Base-by-base conservation (phyloP, 2,888 invertebrate genomes). In the Autographa gamma region DNA sequence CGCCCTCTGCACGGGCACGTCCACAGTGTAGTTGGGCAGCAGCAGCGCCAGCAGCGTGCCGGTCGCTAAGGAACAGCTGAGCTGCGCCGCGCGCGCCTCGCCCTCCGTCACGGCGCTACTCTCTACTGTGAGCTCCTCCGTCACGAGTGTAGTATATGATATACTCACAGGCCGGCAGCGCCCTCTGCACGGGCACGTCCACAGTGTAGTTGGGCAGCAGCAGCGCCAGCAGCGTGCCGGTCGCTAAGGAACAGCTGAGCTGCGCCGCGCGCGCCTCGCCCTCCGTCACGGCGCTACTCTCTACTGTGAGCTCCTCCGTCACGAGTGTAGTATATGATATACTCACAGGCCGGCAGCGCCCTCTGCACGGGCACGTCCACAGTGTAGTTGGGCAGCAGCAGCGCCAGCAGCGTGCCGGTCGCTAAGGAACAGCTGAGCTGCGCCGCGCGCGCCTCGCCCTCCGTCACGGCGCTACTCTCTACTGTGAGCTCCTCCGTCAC, bases 161-260 rank as follows among this genome's bases (percentile, higher is more conserved):
- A 16, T 43, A 89, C 91, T 84, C 89, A 97, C 97, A 92, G 83
- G 97, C 97, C 31, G 98, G 97, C 80, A 98, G 92, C 13, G 97
- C 97, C 77, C 97, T 96, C 88, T 96, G 97, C 73, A 97, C 96
- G 63, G 97, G 95, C 81, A 96, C 96, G 79, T 97, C 96, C 81
- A 96, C 96, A n/a, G 97, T 96, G 90, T 97, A 97, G 56, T 97
- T 96, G 9, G 97, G 97, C 86, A 98, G 94, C 76, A 97, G 92
- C 81, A 97, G 95, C 63, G 97, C 97, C 84, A 97, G 96, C 81
- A 97, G 89, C 34, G 96, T 96, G 72, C 96, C 97, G 63, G 97
- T 97, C 43, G 97, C 96, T 18, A 98, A 93, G 76, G 97, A 95
- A 80, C 96, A 90, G 77, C 97, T 95, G 70, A 97, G 94, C 79